phyloP scores from a whole-genome alignment of 2,888 invertebrate genomes.

The Cephus pulcher region DNA sequence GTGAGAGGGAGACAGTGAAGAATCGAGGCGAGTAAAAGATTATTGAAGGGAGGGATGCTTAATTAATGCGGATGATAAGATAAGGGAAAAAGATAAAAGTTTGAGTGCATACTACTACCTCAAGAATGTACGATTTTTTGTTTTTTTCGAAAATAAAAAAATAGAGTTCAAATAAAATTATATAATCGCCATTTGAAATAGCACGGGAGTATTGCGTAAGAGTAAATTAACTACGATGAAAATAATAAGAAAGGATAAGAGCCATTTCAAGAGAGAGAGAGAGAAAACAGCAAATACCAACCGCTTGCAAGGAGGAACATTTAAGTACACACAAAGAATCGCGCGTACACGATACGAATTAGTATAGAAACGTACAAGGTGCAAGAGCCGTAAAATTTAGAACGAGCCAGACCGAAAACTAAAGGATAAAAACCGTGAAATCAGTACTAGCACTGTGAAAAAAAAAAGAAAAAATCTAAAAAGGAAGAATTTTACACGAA shows the following conservation, averaged over 20 bases:
- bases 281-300: background rate
- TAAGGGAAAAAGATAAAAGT: background rate
- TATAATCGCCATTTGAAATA: background rate
- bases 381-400: background rate
- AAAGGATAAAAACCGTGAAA: background rate
- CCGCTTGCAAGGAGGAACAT: background rate
- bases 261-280: background rate
- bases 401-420: background rate
- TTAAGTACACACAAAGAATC: background rate
- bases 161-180: background rate
- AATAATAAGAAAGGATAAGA: too few relatives aligned
- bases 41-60: background rate
- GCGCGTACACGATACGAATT: background rate
- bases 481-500: background rate
- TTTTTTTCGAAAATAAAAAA: background rate
- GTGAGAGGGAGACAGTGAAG: background rate
- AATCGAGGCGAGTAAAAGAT: background rate
- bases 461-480: background rate
- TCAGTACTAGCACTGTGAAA: background rate
- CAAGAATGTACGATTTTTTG: background rate
- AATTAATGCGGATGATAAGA: background rate
- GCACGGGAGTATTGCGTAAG: background rate
- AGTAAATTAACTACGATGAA: background rate
- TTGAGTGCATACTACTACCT: background rate
- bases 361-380: background rate